phyloP scores from a whole-genome alignment of 2,888 invertebrate species.

The Caenorhabditis macrosperma region DNA sequence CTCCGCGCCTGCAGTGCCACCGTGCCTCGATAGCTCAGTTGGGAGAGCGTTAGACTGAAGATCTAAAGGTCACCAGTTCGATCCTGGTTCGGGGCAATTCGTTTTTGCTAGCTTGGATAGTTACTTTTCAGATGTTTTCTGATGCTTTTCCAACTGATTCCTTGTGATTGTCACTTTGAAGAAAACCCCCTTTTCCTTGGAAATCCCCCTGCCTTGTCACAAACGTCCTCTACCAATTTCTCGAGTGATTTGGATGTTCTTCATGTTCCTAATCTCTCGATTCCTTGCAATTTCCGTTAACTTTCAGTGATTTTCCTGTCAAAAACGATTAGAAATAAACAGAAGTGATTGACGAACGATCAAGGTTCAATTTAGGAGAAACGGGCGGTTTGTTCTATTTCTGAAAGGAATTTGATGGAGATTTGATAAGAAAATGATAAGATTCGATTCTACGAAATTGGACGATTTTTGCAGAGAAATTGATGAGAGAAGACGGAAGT shows the following conservation, averaged over 20 bases:
- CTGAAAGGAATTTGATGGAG: background rate
- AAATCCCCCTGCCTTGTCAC: too few species aligned
- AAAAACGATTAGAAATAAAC: background rate
- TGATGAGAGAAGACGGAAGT: background rate
- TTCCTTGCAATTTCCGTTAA: background rate
- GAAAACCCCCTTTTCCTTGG: too few species aligned
- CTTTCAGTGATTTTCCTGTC: background rate
- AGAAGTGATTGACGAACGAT: background rate
- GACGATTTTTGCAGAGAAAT: background rate
- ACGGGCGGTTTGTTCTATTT: too few species aligned
- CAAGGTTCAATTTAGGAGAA: background rate
- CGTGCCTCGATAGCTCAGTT: conserved; percentile 78
- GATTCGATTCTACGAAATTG: too few species aligned
- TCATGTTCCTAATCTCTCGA: too few species aligned
- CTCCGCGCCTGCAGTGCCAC: background rate
- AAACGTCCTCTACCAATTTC: too few species aligned
- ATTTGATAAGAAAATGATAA: too few species aligned
- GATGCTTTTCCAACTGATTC: too few species aligned
- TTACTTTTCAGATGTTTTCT: too few species aligned
- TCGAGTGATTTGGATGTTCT: background rate
- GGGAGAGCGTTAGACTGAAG: conserved; percentile 81
- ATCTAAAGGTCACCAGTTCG: conserved; percentile 80
- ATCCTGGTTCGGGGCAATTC: conserved; percentile 78
- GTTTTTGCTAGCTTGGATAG: conserved; percentile 23
- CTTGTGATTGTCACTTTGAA: too few species aligned